A percentile compares a stretch with the other conserved stretches of the same genome.
Conservation (phyloP, 2,113 vertebrate genomes). For the Heliornis fulica region DNA sequence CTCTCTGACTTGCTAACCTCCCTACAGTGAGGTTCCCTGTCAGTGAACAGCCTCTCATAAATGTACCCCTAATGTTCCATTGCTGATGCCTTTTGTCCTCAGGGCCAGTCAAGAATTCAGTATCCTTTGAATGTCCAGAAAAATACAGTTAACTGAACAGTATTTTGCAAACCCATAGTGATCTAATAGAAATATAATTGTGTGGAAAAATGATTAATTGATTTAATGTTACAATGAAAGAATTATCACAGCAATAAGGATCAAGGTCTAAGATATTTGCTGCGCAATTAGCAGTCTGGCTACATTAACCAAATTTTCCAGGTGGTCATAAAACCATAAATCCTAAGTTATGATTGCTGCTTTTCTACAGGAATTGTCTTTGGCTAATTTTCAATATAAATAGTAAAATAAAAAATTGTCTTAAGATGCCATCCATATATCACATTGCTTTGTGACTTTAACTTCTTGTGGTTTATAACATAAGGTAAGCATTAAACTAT, state of each 20-base stretch:
- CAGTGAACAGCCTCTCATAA: not conserved
- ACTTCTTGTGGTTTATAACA: not conserved
- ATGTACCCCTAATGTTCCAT: not conserved
- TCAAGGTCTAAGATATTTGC: not conserved
- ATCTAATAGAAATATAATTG: not conserved
- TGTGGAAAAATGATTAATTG: not conserved
- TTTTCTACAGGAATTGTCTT: not conserved
- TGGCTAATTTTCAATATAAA: not conserved
- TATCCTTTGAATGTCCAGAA: not conserved
- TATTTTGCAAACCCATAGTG: not conserved
- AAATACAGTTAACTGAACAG: not conserved
- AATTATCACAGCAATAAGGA: not conserved
- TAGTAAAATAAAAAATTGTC: not conserved
- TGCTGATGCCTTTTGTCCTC: not conserved
- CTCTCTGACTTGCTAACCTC: not conserved
- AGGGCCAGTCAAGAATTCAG: not conserved
- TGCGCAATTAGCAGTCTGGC: not conserved
- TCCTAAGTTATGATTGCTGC: not conserved
- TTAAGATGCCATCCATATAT: not conserved
- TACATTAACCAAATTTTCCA: not conserved
- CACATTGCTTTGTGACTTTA: not conserved
- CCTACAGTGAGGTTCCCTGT: no score
- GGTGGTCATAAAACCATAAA: not conserved
- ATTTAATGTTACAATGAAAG: not conserved
- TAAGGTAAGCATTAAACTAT: not conserved